These are phyloP conservation scores for Dastarcus helophoroides DNA, from an alignment of 2,888 invertebrate species.

Conservation along the genomic window DNA sequence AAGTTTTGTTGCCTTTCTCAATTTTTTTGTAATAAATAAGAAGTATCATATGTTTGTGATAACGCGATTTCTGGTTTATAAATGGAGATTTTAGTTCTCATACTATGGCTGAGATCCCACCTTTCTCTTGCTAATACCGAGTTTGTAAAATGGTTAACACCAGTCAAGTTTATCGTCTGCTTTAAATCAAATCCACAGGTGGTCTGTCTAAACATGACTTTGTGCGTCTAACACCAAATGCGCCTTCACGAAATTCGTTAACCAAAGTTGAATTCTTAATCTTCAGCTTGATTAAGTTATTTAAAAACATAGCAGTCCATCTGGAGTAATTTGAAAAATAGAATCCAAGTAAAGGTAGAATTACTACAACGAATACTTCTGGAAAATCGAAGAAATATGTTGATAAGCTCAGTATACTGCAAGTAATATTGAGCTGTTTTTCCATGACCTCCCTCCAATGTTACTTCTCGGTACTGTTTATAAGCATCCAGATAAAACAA, in stretches of 20 bases:
- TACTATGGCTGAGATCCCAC: too few species aligned
- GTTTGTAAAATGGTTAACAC: too few species aligned
- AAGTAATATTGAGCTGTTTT: slow-evolving; percentile 17
- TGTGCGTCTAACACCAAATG: slow-evolving; percentile 21
- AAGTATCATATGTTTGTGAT: too few species aligned
- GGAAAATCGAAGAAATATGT: slow-evolving; percentile 14
- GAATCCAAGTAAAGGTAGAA: slow-evolving; percentile 20
- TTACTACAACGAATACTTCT: slow-evolving; percentile 17
- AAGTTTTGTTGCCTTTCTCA: too few species aligned
- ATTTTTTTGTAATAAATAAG: too few species aligned
- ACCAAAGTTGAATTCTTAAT: slow-evolving; percentile 16
- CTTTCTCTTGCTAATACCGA: too few species aligned
- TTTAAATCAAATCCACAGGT: too few species aligned
- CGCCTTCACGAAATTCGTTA: slow-evolving; percentile 13
- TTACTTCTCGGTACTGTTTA: slow-evolving; percentile 5
- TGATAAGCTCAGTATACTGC: slow-evolving; percentile 14
- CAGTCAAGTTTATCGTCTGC: too few species aligned
- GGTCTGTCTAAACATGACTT: slow-evolving; percentile 9
- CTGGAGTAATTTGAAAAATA: slow-evolving; percentile 18
- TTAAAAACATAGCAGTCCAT: slow-evolving; percentile 12
- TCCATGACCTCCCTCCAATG: slow-evolving; percentile 13
- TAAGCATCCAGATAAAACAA: slow-evolving; percentile 8
- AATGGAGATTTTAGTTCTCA: too few species aligned
- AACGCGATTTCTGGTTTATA: too few species aligned
- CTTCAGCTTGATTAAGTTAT: slow-evolving; percentile 17